A percentile compares a stretch with the other conserved stretches of the same genome.
These are phyloP conservation scores for Steinernema scapterisci DNA, from an alignment of 2,888 invertebrate species.

Conservation along the genomic window DNA sequence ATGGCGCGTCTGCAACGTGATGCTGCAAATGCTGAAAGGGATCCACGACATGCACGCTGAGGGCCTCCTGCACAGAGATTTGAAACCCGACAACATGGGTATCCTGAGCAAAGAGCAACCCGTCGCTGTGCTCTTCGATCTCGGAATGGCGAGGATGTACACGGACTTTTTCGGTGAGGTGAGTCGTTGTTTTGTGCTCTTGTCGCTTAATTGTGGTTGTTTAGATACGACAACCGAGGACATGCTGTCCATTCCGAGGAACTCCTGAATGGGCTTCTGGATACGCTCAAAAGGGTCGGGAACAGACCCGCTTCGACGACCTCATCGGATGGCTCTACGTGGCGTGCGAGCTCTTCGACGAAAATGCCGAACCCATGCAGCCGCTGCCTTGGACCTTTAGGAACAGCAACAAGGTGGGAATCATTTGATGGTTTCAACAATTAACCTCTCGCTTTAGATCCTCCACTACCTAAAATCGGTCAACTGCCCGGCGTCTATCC, in stretches of 20 bases:
- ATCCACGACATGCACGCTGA: slow-evolving; percentile 44
- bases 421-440: no score
- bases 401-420: slow-evolving; percentile 35
- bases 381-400: slow-evolving; percentile 49
- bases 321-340: slow-evolving; percentile 48
- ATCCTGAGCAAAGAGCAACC: slow-evolving; percentile 34
- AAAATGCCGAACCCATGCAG: slow-evolving; percentile 6
- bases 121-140: slow-evolving; percentile 42
- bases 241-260: slow-evolving; percentile 27
- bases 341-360: slow-evolving; percentile 43
- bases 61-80: slow-evolving; percentile 44
- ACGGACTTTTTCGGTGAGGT: slow-evolving; percentile 38
- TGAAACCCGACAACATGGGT: slow-evolving; percentile 49
- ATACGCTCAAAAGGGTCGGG: slow-evolving; percentile 42
- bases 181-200: not conserved
- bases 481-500: slow-evolving; percentile 33
- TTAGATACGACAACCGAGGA: not conserved
- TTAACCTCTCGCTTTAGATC: slow-evolving; percentile 6
- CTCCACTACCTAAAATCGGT: slow-evolving; percentile 35
- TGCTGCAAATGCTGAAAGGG: slow-evolving; percentile 45
- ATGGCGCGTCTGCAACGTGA: slow-evolving; percentile 39
- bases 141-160: slow-evolving; percentile 48
- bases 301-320: slow-evolving; percentile 48
- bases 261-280: slow-evolving; percentile 48
- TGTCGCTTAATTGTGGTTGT: not conserved